Base-by-base conservation (phyloP, 1,140 invertebrate genomes). In the Copidosoma floridanum region DNA sequence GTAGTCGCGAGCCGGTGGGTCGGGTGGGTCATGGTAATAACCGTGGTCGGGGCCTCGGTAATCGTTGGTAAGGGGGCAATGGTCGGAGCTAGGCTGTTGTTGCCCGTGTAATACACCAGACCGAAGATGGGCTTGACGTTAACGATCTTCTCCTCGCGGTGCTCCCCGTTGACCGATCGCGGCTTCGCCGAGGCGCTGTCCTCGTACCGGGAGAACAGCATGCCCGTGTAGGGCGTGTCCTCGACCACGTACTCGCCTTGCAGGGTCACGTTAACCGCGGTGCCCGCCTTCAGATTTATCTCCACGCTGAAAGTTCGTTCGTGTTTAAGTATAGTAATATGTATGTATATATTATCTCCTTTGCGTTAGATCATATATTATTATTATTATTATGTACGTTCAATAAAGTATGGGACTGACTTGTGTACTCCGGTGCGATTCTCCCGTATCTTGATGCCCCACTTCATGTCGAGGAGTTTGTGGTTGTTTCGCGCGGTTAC, bases 201-300 rank as follows among this genome's bases (percentile, higher is more conserved):
- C 58, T 85, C 82, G 70, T 91, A 92, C 50, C 85, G 82, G 5
- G 89, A 85, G 12, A 85, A 83, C 46, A 93, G 74, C 53, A 85
- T 85, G 11, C 84, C 90, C 0, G 80, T 84, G 67, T 91, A 93
- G 11, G 87, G 88, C 1, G 88, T 82, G 60, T 91, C 89, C 44
- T 83, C 81, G 40, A 86, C 85, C 0, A 87, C 88, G 64, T 86
- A 85, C 66, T 89, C 89, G 1, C 86, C 90, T 29, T 75, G 80
- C 3, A 93, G 78, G 1, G 88, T 90, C 0, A 92, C 88, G 72
- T 92, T 92, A 24, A 90, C 85, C 8, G 85, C 90, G 0, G 90
- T 92, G 32, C 89, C 89, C 4, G 89, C 85, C 72, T 87, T 84
- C 41, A 90, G 71, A 55, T 77, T 77, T 62, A 83, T 78, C 65